Evolutionary conservation across 2,113 vertebrate species (phyloP), one percentile per base, ranked within the genome.

Genomic region (Podarcis raffonei): DNA sequence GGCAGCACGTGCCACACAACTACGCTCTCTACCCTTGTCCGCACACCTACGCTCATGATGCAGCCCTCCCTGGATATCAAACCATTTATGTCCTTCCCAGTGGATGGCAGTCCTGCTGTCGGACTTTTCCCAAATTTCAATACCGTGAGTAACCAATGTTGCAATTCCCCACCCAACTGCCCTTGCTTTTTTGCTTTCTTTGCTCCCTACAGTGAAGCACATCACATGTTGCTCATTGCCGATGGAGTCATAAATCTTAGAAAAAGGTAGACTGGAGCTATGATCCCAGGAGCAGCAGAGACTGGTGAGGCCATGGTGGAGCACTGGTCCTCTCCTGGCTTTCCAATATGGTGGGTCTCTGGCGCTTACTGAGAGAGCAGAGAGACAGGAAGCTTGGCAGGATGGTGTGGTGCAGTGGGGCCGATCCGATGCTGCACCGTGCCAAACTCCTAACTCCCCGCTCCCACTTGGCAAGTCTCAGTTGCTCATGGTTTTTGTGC

Each of bases 91-190:
- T 94, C 98, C 68, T 98, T 99, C 94, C 97, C 98, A n/a, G 95
- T 99, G 93, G 98, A 99, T 93, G 97, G 96, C 59, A 97, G 96
- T 86, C 97, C 98, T 85, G 97, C 98, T 84, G 98, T 98, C 72
- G 98, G 98, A 90, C 98, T 99, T 94, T 99, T 99, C 95, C 98
- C 98, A 96, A 99, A 99, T 97, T 99, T 99, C 96, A 99, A 98
- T 97, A 98, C 97, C 96, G 99, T 99, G 96, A 98, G 97, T 97
- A 96, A 91, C 25, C 22, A 32, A 95, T 81, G 62, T 87, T 66
- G 15, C 20, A 30, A 22, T 6, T 13, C 89, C 94, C 94, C 48
- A 87, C 48, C 65, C 93, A 27, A 94, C 91, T 90, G 82, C 84
- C 86, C 85, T 88, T 74, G 3, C 11, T 88, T 25, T 90, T 53